Evolutionary conservation across 30 jellyfish, hydroid and myxozoan species (phyloP), one percentile per base, ranked within the genome.

Genomic region (Cassiopea xamachana): DNA sequence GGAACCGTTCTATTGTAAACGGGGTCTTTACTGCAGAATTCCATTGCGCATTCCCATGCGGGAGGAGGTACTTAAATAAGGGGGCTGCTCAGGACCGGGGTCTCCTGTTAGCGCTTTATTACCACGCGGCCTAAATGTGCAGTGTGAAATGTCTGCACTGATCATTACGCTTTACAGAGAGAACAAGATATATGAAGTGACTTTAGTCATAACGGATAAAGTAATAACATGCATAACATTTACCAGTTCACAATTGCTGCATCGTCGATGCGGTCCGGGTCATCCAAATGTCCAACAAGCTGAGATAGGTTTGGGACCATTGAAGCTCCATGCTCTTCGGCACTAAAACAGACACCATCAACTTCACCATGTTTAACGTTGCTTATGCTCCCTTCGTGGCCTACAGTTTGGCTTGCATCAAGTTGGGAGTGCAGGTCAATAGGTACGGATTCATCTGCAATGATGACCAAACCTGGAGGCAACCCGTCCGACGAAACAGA

Each of bases 401-500:
- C 91, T 46, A 48, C n/a, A 3, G 43, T 48, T 43, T 17, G 74
- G 79, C 85, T 47, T n/a, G 80, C 39, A 47, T 50, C 19, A 3
- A 75, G 72, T 60, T 84, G 85, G 16, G 92, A 18, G 50, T 86
- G 86, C 46, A 75, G 93, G 43, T 74, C 67, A 27, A 87, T 80
- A 79, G 94, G 94, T 67, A 74, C 94, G 85, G 94, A 87, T 75
- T 80, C 94, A 60, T 80, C 39, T 17, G 94, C 47, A 48, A 87
- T 86, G 48, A 87, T 75, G 12, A 87, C 94, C 89, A 87, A 73
- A 7, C 86, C 94, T 45, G 94, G 75, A 19, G 94, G 94, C 47
- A 87, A 50, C 49, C 94, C 94, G 94, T 87, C 94, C 94, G 94
- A 80, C 50, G 94, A 49, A 2, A 84, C 73, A 7, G 84, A 9